Base-by-base conservation (phyloP, 1,140 invertebrate genomes). In the Adoxophyes honmai region DNA sequence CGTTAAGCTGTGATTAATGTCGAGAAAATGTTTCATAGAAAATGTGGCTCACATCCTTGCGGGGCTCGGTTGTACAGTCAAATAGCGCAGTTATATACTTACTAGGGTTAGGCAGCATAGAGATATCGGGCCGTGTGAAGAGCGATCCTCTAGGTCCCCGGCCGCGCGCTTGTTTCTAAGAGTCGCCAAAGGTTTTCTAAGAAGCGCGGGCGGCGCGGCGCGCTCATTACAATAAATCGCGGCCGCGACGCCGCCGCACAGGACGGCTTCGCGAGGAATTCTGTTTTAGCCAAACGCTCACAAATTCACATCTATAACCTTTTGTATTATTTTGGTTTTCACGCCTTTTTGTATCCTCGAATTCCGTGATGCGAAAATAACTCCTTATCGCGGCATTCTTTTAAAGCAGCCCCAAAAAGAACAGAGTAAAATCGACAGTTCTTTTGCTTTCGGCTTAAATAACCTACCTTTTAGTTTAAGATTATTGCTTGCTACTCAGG, bases 261-360 rank as follows among this genome's bases (percentile, higher is more conserved):
- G 78, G 78, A 78, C 66, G 82, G 75, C 71, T 67, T 68, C 79
- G 82, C 78, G 38, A 82, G 74, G 85, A 88, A 88, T 88, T 86
- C 71, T 88, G 85, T 88, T 86, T 83, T 83, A 83, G 71, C 73
- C 81, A 77, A 85, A 88, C 82, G 78, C 77, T 88, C 85, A 88
- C 85, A 88, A 88, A 88, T 88, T 88, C 85, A 86, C 80, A 74
- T 84, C 75, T 84, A 84, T 78, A 68, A 80, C 68, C 68, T 85
- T 88, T 88, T 87, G 79, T 86, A 80, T 84, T 85, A 85, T 88
- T 88, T 88, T 86, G 64, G 76, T 85, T 86, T 88, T 88, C 82
- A 88, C 85, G 82, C 85, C 78, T 88, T 88, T 88, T 88, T 88
- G 76, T 75, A 18, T 76, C 70, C 70, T 68, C 75, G 75, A 78